Conservation (phyloP, 1,140 invertebrate species). For the Diprion similis region DNA sequence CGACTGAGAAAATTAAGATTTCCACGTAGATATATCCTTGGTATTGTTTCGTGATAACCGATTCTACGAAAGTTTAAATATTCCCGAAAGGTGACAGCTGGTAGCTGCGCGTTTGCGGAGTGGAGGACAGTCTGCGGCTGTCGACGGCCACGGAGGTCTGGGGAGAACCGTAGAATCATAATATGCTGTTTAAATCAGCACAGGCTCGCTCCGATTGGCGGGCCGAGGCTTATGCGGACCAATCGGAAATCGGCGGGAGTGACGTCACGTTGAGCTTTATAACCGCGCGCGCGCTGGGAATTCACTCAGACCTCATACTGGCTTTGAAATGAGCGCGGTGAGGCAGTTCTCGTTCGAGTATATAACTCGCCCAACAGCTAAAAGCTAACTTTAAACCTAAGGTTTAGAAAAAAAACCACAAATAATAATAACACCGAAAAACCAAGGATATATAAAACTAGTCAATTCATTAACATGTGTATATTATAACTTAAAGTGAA, state of each 20-base stretch:
- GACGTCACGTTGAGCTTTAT: conserved; percentile 64
- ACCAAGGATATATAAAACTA: conserved; percentile 42
- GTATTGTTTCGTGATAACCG: too few species aligned
- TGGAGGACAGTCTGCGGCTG: background rate
- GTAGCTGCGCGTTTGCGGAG: background rate
- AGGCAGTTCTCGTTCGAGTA: conserved; percentile 43
- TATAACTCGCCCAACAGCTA: conserved; percentile 35
- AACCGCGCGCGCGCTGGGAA: conserved; percentile 55
- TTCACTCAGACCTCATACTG: conserved; percentile 45
- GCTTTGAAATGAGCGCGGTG: conserved; percentile 45
- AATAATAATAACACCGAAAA: background rate
- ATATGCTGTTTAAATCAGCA: conserved; percentile 9
- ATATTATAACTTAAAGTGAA: conserved; percentile 11
- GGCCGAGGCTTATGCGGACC: conserved; percentile 38
- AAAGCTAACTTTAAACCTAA: conserved; percentile 30
- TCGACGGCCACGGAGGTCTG: background rate
- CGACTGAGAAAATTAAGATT: too few species aligned
- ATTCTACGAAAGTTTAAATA: background rate
- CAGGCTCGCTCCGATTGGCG: conserved; percentile 23
- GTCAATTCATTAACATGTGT: conserved; percentile 33
- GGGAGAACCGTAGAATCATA: background rate
- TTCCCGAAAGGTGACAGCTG: background rate
- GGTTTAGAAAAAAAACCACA: conserved; percentile 17
- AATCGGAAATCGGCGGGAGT: conserved; percentile 22
- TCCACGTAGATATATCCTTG: too few species aligned